Evolutionary conservation across 2,888 invertebrate species (phyloP).

Genomic region (Tyria jacobaeae): DNA sequence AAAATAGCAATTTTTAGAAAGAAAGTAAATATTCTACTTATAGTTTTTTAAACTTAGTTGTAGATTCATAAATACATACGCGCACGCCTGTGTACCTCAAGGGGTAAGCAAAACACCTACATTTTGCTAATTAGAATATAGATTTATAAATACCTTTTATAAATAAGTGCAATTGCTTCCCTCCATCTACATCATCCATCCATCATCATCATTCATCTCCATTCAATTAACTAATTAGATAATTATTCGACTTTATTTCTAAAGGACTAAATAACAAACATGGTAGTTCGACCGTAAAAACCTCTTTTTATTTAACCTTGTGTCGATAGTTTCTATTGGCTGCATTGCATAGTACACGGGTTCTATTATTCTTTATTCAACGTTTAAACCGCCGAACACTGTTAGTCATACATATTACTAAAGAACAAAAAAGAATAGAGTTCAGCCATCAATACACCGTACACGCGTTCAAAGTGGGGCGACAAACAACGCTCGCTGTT

Average conservation of each 20-base stretch:
- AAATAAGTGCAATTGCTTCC: no score
- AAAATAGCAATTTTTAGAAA: no score
- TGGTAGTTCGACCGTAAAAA: constrained; percentile 26
- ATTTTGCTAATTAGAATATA: no score
- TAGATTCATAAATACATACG: no score
- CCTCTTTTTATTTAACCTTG: constrained; percentile 22
- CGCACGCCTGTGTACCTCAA: no score
- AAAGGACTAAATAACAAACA: constrained; percentile 10
- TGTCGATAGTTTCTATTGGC: constrained; percentile 2
- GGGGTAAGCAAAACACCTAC: no score
- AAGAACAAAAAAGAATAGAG: constrained; percentile 38
- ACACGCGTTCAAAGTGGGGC: constrained; percentile 42
- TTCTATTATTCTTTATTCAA: constrained; percentile 30
- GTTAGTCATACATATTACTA: constrained; percentile 24
- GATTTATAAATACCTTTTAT: no score
- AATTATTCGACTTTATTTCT: background rate
- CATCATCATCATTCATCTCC: no score
- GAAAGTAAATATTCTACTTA: no score
- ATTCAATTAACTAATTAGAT: background rate
- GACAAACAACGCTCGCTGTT: constrained; percentile 51
- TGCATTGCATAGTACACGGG: constrained; percentile 8
- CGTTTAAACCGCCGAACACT: constrained; percentile 19
- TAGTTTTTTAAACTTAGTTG: no score
- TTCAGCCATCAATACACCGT: constrained; percentile 41
- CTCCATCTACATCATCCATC: no score